These are phyloP conservation scores for Chouioia cunea DNA, from an alignment of 2,888 invertebrate genomes.

Conservation along the genomic window DNA sequence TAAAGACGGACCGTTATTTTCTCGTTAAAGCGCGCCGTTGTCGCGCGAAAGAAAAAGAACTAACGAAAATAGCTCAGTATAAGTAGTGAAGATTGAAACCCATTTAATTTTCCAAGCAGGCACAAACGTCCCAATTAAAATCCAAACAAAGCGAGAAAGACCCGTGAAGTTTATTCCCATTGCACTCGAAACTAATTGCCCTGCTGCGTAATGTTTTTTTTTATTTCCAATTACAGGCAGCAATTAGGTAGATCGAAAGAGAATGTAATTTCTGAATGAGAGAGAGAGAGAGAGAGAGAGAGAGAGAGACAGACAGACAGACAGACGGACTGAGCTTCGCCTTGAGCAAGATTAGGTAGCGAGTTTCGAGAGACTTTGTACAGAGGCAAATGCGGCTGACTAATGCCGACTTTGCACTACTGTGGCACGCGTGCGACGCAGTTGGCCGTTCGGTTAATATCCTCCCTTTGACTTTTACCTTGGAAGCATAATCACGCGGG, in stretches of 20 bases:
- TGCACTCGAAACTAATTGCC: neutral
- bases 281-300: neutral
- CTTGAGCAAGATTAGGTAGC: slow-evolving; percentile 13
- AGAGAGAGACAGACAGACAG: neutral
- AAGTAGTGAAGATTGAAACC: too few species aligned
- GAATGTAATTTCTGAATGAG: neutral
- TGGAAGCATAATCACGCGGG: too few species aligned
- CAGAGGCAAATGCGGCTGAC: slow-evolving; percentile 9
- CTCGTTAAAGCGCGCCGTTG: too few species aligned
- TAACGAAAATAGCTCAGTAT: too few species aligned
- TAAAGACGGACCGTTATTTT: too few species aligned
- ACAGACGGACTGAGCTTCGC: neutral
- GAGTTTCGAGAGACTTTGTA: neutral
- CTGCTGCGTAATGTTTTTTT: slow-evolving; percentile 8
- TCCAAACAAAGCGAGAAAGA: too few species aligned
- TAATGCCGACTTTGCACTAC: slow-evolving; percentile 14
- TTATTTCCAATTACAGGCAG: neutral
- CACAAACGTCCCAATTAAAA: too few species aligned
- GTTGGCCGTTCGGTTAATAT: neutral
- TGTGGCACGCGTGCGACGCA: neutral
- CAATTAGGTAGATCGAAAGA: slow-evolving; percentile 24
- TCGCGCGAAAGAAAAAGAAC: too few species aligned
- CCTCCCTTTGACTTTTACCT: neutral
- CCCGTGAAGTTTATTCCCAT: too few species aligned
- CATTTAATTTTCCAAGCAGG: too few species aligned